Percentiles rank a stretch among this genome's conserved stretches.
phyloP scores from a whole-genome alignment of 2,888 invertebrate species.

The Choreutis nemorana region DNA sequence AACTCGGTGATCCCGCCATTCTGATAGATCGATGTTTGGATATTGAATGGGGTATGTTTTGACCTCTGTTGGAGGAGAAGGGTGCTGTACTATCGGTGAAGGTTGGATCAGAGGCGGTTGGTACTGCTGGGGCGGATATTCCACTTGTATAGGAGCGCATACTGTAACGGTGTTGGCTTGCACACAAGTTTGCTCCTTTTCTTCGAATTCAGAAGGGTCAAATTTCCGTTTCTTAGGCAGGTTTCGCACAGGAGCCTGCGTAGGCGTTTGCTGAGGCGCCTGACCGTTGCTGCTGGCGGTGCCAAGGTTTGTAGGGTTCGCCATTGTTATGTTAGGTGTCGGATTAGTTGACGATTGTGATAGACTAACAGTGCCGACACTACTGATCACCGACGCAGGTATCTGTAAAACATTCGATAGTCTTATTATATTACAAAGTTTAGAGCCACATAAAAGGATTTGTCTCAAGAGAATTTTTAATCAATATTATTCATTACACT shows the following conservation, averaged over 20 bases:
- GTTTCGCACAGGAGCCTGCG: conserved; percentile 72
- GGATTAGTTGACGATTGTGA: conserved; percentile 47
- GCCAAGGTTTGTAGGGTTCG: conserved; percentile 53
- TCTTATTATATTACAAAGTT: neutral
- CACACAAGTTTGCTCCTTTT: conserved; percentile 63
- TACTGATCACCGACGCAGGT: conserved; percentile 67
- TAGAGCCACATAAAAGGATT: neutral
- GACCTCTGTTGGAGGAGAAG: conserved; percentile 65
- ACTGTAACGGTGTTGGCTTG: conserved; percentile 38
- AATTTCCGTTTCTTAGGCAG: conserved; percentile 95
- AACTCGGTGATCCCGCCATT: conserved; percentile 94
- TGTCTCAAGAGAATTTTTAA: no score
- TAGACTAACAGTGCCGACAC: conserved; percentile 64
- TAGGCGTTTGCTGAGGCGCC: conserved; percentile 43
- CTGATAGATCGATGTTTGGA: conserved; percentile 82
- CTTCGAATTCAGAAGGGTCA: conserved; percentile 80
- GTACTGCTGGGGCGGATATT: conserved; percentile 29
- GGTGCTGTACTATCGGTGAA: conserved; percentile 46
- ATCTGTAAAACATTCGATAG: conserved; percentile 34
- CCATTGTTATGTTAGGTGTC: conserved; percentile 49
- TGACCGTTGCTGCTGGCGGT: conserved; percentile 37
- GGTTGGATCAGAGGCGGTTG: conserved; percentile 38
- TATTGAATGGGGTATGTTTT: conserved; percentile 52
- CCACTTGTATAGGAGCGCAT: conserved; percentile 24
- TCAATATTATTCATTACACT: no score